Evolutionary conservation across 2,888 invertebrate genomes (phyloP), one percentile per base, ranked within the genome.

Genomic region (Leucoptera coffeella): DNA sequence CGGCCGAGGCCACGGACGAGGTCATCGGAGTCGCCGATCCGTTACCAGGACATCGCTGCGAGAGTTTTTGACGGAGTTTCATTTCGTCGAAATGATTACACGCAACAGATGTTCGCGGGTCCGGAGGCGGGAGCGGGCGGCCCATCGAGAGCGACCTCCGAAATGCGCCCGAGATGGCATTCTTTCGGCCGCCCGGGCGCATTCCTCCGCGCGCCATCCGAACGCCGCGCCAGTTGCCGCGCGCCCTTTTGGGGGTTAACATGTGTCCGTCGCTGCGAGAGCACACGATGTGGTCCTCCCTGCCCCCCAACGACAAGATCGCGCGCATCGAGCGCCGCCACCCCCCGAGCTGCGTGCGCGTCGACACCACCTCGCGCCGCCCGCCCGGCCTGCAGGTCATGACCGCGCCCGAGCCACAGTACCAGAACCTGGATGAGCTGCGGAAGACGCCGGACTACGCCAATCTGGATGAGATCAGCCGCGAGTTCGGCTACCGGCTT

Each of bases 101-200:
- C n/a, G n/a, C n/a, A 62, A 61, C 67, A 67, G 67, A 67, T 65
- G 67, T 56, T 55, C 48, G 55, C 47, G 48, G 58, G 30, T 30
- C 45, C 49, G 51, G 56, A 54, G 58, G 59, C 56, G 61, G 60
- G 62, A 54, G 59, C 57, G 56, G 51, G 49, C 49, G 58, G 58
- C 56, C 55, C 62, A 55, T 50, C 30, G 33, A 67, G 69, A 65
- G 65, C 67, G 67, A 64, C 64, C 67, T 65, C 69, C 69, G 69
- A 69, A 69, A 67, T 61, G 67, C 69, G 67, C 60, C 69, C 67
- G 69, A 67, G 69, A 69, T 69, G 67, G 65, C 71, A 72, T 69
- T 72, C 71, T 71, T 72, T 69, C 65, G 69, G 67, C 64, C 53
- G 62, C 52, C 59, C 67, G 65, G 67, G 71, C 65, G 54, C 72